These are phyloP conservation scores for Galagoides demidoff DNA, from an alignment of 2,797 vertebrate species.

Conservation along the genomic window DNA sequence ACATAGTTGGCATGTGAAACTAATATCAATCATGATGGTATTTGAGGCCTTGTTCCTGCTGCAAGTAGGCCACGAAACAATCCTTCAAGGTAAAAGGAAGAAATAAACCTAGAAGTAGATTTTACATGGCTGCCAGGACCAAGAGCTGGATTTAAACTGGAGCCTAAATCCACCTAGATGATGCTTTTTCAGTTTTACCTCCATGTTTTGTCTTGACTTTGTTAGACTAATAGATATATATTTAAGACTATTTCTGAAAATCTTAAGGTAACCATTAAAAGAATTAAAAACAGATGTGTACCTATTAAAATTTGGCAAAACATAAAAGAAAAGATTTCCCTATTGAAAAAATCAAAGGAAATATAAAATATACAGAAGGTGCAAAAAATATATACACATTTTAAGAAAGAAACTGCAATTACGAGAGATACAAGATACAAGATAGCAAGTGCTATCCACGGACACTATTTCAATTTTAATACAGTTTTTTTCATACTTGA, in stretches of 20 bases:
- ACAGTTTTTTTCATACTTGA: too few species aligned
- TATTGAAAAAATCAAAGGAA: slow-evolving; percentile 45
- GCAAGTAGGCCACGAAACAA: background rate
- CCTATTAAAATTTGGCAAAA: slow-evolving; percentile 9
- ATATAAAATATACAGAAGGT: background rate
- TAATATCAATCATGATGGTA: background rate
- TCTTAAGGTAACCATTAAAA: slow-evolving; percentile 41
- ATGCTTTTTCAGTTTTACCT: background rate
- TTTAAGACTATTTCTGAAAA: slow-evolving; percentile 58
- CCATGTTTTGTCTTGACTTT: slow-evolving; percentile 36
- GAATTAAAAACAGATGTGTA: slow-evolving; percentile 55
- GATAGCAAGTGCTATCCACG: too few species aligned
- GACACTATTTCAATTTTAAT: too few species aligned
- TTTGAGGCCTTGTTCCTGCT: background rate
- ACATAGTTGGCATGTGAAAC: background rate
- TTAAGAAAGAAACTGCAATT: too few species aligned
- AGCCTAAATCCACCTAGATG: background rate
- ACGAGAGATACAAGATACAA: too few species aligned
- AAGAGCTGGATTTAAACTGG: background rate
- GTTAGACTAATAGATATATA: background rate
- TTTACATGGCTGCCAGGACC: background rate
- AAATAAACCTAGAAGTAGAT: background rate
- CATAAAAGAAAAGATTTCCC: slow-evolving; percentile 45
- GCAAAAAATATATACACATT: background rate
- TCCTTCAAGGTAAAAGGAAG: background rate